Base-by-base conservation (phyloP, 2,113 vertebrate species). In the Aphelocoma coerulescens region DNA sequence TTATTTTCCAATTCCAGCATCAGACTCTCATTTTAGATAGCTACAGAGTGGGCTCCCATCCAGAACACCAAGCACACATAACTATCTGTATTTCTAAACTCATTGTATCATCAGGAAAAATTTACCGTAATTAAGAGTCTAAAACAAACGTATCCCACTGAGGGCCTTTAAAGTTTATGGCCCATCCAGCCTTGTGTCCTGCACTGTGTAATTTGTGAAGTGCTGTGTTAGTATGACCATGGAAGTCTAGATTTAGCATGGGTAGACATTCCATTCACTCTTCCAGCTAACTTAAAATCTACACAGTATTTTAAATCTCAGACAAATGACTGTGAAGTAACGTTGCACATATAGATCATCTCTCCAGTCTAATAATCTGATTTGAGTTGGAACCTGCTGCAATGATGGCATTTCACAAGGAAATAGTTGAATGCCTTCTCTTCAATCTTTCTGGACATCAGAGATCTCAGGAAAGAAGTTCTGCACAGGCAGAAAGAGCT, bases 131-230 rank as follows among this genome's bases (percentile, higher is more conserved):
- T 94, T 94, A 95, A 66, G 74, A 80, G 39, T 57, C 52, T 89
- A 91, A 91, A 96, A 20, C 27, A 92, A 96, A 95, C 67, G 94
- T 79, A 91, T 77, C 69, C 92, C 67, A 85, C 74, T 41, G 74
- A 93, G 74, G 49, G 49, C 30, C 59, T 89, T 97, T 92, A 93
- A 91, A 92, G 52, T 91, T 96, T 96, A 97, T 92, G 83, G 63
- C 9, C 77, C 91, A 81, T 95, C 52, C 57, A 94, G 73, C 16
- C 59, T 79, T 74, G 63, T 63, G 51, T 63, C 79, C 65, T 83
- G 55, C 55, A 80, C 24, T 51, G 41, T 68, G 78, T 83, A 91
- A 95, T 94, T 93, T 92, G 69, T 77, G 44, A 91, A 93, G 30
- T 77, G 69, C 67, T 91, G 55, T 58, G 49, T 78, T 91, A 80